A percentile compares a stretch with the other conserved stretches of the same genome.
Evolutionary conservation across 1,140 invertebrate species (phyloP).

Genomic region (Caenorhabditis inopinata): DNA sequence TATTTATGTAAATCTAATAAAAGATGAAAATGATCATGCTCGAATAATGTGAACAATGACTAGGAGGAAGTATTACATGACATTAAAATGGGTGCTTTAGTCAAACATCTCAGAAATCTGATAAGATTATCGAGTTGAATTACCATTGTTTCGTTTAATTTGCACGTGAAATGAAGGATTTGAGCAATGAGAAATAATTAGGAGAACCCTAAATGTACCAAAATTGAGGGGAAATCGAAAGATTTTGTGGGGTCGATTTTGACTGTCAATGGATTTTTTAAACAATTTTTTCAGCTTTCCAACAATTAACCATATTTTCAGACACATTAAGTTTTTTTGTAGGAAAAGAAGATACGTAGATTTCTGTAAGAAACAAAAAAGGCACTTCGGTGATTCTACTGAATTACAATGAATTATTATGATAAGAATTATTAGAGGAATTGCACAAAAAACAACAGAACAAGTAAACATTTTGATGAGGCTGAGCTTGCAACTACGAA

Average conservation of each 20-base stretch:
- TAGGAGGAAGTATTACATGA: not conserved
- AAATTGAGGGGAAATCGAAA: not conserved
- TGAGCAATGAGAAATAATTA: too few species aligned
- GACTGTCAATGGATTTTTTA: not conserved
- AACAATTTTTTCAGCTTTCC: not conserved
- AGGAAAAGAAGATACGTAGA: not conserved
- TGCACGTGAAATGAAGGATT: not conserved
- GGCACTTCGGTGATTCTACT: constrained; percentile 20
- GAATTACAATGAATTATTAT: not conserved
- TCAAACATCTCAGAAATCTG: not conserved
- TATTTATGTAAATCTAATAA: not conserved
- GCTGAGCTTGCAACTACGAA: not conserved
- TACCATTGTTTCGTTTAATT: not conserved
- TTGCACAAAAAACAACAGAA: not conserved
- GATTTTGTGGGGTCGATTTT: constrained; percentile 10
- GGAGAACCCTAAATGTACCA: too few species aligned
- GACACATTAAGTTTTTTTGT: too few species aligned
- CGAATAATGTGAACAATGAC: not conserved
- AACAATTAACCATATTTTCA: not conserved
- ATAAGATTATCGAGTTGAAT: too few species aligned
- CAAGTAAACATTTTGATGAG: too few species aligned
- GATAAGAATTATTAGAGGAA: not conserved
- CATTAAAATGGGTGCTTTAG: not conserved
- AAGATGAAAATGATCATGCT: not conserved
- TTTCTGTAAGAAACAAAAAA: constrained; percentile 14